Evolutionary conservation across 2,797 vertebrate species (phyloP).

Genomic region (Sardinella longiceps): DNA sequence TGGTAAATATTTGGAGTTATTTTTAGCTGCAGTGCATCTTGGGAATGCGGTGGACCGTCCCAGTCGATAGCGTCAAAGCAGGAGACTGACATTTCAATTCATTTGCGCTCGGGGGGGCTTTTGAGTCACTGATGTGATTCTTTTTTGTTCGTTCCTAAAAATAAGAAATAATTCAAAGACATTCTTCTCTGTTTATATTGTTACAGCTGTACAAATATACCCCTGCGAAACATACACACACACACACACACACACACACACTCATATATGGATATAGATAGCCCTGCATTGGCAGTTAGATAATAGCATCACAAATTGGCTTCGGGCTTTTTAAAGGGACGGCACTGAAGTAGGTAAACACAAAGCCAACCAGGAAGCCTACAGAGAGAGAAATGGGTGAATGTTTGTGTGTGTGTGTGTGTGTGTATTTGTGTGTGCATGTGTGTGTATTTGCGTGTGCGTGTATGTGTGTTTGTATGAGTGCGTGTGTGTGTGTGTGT

Average conservation of each 20-base stretch:
- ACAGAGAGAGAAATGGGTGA: not conserved
- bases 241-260: not conserved
- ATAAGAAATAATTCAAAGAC: not conserved
- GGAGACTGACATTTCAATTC: conserved; percentile 32
- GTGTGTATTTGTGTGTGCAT: not conserved
- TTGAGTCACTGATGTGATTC: not conserved
- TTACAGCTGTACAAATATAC: not conserved
- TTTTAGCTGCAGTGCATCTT: not conserved
- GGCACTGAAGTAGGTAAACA: not conserved
- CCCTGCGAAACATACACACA: not conserved
- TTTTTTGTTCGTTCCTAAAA: not conserved
- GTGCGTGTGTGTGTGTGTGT: conserved; percentile 5
- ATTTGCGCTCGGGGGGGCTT: not conserved
- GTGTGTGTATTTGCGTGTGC: not conserved
- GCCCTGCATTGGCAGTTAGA: not conserved
- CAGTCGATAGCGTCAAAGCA: not conserved
- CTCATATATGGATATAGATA: not conserved
- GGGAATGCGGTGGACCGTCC: not conserved
- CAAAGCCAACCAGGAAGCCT: not conserved
- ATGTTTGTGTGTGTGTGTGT: not conserved
- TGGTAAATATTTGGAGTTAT: conserved; percentile 5
- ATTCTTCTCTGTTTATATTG: not conserved
- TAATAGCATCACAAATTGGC: conserved; percentile 2
- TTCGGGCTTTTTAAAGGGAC: not conserved
- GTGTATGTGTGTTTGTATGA: too few species aligned